Evolutionary conservation across 2,113 vertebrate genomes (phyloP), one percentile per base, ranked within the genome.

Genomic region (Peromyscus californicus): DNA sequence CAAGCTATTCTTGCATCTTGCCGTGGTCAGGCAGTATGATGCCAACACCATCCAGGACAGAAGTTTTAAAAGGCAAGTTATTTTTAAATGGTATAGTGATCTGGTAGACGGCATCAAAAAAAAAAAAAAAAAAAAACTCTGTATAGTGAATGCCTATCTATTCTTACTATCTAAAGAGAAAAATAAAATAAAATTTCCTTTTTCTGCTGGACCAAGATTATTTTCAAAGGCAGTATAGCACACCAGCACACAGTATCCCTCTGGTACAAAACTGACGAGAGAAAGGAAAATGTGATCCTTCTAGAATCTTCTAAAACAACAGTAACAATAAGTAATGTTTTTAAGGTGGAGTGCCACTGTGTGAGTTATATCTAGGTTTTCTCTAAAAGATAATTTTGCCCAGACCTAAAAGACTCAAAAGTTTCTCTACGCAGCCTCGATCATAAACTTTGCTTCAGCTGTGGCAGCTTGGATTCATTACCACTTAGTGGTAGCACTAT

Each of bases 381-480:
- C 87, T 59, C 88, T 85, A 94, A 92, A 91, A 97, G 48, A 29
- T 94, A 76, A 84, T 83, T 97, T 98, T 97, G 95, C 85, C 72
- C 84, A 93, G 93, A 95, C 96, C 91, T 91, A 94, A 80, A 94
- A 84, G 82, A 96, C 70, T 94, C 91, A 88, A 90, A 96, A 80
- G 3, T 98, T 86, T 96, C 93, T 84, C 61, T 86, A 59, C 97
- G 88, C 90, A 96, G 65, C 26, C 94, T 95, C 65, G 75, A 59
- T 97, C 80, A 78, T 83, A 94, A 95, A 92, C 90, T 86, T 75
- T 93, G 82, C 98, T 99, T 98, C 82, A 89, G 96, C 76, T 95
- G 88, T 70, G 67, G 80, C 96, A 97, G 93, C 97, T 85, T 97
- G 95, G 90, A 96, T 90, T 95, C 92, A 97, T 79, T 92, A 80